phyloP scores from a whole-genome alignment of 2,797 vertebrate genomes.

The Macroramphosus scolopax region DNA sequence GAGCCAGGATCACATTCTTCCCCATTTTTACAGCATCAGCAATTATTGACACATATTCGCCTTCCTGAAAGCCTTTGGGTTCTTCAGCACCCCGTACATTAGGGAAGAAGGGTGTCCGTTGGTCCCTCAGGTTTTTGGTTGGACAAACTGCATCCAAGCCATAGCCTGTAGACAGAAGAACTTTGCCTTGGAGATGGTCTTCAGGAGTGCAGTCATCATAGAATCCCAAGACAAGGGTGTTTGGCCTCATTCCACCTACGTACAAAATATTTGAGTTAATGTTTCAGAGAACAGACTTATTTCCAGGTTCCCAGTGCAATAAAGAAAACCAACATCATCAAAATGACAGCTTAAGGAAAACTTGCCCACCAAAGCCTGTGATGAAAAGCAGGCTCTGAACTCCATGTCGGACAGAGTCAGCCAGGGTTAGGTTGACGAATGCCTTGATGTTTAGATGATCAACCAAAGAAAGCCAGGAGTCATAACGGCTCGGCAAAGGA shows the following conservation, averaged over 20 bases:
- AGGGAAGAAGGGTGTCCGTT: constrained; percentile 54
- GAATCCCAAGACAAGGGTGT: constrained; percentile 87
- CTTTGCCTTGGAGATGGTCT: constrained; percentile 68
- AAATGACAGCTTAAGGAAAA: background rate
- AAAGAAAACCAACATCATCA: background rate
- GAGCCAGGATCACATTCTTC: constrained; percentile 84
- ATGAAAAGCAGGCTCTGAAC: constrained; percentile 89
- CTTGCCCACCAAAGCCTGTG: constrained; percentile 82
- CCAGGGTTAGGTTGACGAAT: constrained; percentile 86
- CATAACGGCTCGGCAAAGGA: constrained; percentile 80
- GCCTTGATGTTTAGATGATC: constrained; percentile 88
- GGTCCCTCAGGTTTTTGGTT: constrained; percentile 22
- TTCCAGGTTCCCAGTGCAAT: background rate
- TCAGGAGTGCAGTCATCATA: constrained; percentile 75
- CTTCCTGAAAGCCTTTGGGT: constrained; percentile 71
- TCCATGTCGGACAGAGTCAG: constrained; percentile 79
- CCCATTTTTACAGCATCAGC: constrained; percentile 87
- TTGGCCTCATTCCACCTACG: constrained; percentile 87
- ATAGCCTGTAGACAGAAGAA: constrained; percentile 22
- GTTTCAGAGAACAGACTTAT: background rate
- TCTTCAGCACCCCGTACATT: constrained; percentile 42
- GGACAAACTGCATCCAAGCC: constrained; percentile 33
- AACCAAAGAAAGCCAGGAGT: constrained; percentile 86
- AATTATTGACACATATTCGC: constrained; percentile 84
- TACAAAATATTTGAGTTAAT: background rate